These are phyloP conservation scores for Teleogryllus oceanicus DNA, from an alignment of 2,888 invertebrate genomes.

Conservation along the genomic window DNA sequence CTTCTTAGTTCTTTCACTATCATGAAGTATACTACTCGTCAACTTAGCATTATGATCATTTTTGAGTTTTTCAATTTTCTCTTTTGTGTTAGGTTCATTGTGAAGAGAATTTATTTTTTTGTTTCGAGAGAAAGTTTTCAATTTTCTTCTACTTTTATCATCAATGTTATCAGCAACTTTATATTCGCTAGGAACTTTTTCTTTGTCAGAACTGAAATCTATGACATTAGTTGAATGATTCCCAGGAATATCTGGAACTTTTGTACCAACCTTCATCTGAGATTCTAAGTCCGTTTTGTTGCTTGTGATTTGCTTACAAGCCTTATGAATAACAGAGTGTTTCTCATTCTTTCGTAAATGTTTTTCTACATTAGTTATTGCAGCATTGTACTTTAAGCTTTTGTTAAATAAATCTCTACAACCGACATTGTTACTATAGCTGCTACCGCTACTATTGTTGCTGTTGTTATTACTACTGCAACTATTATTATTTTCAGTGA, in stretches of 20 bases:
- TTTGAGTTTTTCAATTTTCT: too few relatives aligned
- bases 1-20: too few relatives aligned
- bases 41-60: too few relatives aligned
- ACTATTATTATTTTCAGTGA: too few relatives aligned
- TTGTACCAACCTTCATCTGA: conserved; percentile 18
- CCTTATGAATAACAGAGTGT: conserved; percentile 32
- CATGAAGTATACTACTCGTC: too few relatives aligned
- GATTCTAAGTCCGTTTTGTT: conserved; percentile 19
- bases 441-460: too few relatives aligned
- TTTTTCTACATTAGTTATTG: conserved; percentile 26
- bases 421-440: too few relatives aligned
- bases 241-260: background rate
- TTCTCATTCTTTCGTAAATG: conserved; percentile 29
- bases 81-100: too few relatives aligned
- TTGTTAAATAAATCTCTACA: background rate
- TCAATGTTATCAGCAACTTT: conserved; percentile 24
- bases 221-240: background rate
- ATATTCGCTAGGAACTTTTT: background rate
- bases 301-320: conserved; percentile 23
- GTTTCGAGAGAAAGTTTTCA: conserved; percentile 54
- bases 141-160: conserved; percentile 44
- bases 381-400: conserved; percentile 27
- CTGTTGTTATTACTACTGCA: too few relatives aligned
- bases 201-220: background rate
- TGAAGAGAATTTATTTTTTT: conserved; percentile 26